phyloP scores from a whole-genome alignment of 2,888 invertebrate species.

The Keiferia lycopersicella region DNA sequence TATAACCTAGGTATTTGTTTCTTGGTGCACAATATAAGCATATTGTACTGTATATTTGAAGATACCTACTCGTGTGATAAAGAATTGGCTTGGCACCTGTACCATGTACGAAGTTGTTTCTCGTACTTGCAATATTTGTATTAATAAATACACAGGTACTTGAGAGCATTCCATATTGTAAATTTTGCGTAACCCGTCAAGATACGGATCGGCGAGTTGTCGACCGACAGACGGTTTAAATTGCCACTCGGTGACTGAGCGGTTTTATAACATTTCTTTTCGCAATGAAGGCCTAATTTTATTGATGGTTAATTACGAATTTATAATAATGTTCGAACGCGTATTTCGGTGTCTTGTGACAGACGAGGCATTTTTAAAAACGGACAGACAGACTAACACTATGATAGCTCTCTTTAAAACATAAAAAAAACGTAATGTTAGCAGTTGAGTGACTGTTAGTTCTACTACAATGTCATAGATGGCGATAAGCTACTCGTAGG shows the following conservation, averaged over 20 bases:
- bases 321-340: slow-evolving; percentile 34
- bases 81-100: not conserved
- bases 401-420: no score
- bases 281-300: slow-evolving; percentile 57
- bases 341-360: slow-evolving; percentile 31
- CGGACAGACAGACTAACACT: no score
- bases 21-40: no score
- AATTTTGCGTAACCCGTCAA: slow-evolving; percentile 12
- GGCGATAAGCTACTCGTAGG: no score
- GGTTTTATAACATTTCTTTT: slow-evolving; percentile 56
- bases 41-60: no score
- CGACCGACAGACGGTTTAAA: slow-evolving; percentile 61
- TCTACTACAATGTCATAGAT: no score
- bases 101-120: no score
- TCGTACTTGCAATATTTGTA: no score
- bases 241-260: slow-evolving; percentile 65
- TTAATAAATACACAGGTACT: not conserved
- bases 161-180: slow-evolving; percentile 2
- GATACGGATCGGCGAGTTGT: slow-evolving; percentile 59
- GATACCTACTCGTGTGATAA: no score
- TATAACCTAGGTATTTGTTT: no score
- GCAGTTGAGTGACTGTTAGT: no score
- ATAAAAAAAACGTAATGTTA: no score
- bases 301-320: slow-evolving; percentile 40
- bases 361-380: not conserved